phyloP scores from a whole-genome alignment of 2,113 vertebrate genomes.

The Chionis minor region DNA sequence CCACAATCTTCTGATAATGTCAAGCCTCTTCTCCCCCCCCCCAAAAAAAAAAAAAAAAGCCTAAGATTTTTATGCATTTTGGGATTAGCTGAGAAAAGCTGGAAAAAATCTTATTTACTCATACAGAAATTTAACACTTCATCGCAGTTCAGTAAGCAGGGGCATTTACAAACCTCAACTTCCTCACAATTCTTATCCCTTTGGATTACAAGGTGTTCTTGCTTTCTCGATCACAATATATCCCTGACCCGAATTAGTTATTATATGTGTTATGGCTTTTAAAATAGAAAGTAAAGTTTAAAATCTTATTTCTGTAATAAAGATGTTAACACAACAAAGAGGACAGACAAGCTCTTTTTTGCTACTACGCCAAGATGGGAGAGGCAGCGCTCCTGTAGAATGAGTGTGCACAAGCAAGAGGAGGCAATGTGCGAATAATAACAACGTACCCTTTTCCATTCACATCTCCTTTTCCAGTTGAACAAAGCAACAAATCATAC shows the following conservation, averaged over 20 bases:
- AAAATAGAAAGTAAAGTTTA: background rate
- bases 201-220: background rate
- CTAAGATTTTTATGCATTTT: background rate
- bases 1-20: background rate
- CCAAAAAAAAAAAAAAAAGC: background rate
- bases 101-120: background rate
- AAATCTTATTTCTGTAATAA: background rate
- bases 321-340: rapidly evolving
- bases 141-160: background rate
- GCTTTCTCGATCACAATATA: background rate
- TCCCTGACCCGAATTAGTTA: background rate
- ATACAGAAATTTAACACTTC: background rate
- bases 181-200: background rate
- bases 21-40: background rate
- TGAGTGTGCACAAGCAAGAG: rapidly evolving
- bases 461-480: background rate
- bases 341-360: background rate
- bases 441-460: background rate
- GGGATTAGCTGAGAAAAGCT: background rate
- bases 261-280: background rate
- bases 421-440: background rate
- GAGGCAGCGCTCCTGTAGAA: background rate
- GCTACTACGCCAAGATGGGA: background rate
- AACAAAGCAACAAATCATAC: background rate
- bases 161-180: background rate